A percentile compares a stretch with the other conserved stretches of the same genome.
These are phyloP conservation scores for Epizoanthus rinbou DNA, from an alignment of 92 coral and sea anemone genomes.

Conservation along the genomic window DNA sequence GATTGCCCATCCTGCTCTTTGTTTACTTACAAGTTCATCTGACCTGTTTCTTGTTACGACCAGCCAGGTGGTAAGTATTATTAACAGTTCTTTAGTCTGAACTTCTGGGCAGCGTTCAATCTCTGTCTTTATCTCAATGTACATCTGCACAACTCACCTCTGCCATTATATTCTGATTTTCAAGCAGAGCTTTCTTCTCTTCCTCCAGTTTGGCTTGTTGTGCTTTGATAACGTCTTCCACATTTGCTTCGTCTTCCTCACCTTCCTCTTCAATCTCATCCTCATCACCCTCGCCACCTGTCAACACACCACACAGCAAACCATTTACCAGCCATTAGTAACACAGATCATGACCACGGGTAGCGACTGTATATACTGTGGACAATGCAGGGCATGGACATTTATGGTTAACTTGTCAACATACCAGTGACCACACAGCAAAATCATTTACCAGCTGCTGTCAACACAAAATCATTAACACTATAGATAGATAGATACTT, in stretches of 20 bases:
- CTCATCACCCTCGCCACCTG: conserved; percentile 65
- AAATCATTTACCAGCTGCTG: too few species aligned
- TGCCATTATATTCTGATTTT: conserved; percentile 87
- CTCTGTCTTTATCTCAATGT: neutral
- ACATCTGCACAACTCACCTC: conserved; percentile 57
- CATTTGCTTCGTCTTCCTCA: conserved; percentile 56
- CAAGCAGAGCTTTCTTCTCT: conserved; percentile 82
- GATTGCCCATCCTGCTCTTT: too few species aligned
- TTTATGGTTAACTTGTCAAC: too few species aligned
- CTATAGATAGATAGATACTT: too few species aligned
- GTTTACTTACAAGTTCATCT: too few species aligned
- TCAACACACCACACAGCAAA: neutral
- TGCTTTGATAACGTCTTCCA: conserved; percentile 85
- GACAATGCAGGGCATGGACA: neutral
- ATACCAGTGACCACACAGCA: too few species aligned
- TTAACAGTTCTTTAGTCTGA: too few species aligned
- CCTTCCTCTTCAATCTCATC: conserved; percentile 83
- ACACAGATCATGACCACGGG: neutral
- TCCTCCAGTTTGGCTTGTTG: conserved; percentile 88
- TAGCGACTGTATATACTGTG: too few species aligned
- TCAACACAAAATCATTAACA: too few species aligned
- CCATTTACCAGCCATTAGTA: neutral
- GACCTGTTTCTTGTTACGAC: too few species aligned
- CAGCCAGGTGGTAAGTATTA: too few species aligned
- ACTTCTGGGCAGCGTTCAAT: too few species aligned